Conservation (phyloP, 2,888 invertebrate genomes). For the Stratiomys singularior region DNA sequence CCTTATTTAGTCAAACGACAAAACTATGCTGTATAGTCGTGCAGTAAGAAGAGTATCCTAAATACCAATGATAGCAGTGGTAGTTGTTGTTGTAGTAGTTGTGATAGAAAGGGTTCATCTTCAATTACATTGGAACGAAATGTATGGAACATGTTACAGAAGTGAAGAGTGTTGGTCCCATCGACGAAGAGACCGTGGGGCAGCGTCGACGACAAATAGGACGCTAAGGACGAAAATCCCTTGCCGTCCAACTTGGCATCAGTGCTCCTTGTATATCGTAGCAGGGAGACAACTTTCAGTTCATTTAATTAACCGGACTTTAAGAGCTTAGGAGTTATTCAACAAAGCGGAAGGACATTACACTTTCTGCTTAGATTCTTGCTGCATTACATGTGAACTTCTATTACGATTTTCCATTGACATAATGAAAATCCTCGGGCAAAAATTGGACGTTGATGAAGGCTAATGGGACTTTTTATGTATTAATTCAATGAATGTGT, state of each 20-base stretch:
- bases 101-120: not conserved
- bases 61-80: not conserved
- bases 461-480: slow-evolving; percentile 19
- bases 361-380: slow-evolving; percentile 23
- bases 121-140: not conserved
- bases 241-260: not conserved
- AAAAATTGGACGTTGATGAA: slow-evolving; percentile 25
- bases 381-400: not conserved
- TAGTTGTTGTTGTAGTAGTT: not conserved
- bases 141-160: not conserved
- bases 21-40: slow-evolving; percentile 1
- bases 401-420: not conserved
- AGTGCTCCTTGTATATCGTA: not conserved
- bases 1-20: slow-evolving; percentile 1
- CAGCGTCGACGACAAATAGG: not conserved
- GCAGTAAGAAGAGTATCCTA: not conserved
- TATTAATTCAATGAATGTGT: slow-evolving; percentile 13
- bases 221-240: not conserved
- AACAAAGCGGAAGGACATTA: slow-evolving; percentile 38
- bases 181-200: not conserved
- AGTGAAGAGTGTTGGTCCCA: not conserved
- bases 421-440: not conserved
- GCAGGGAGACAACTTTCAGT: slow-evolving; percentile 35
- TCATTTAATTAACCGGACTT: slow-evolving; percentile 45
- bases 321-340: slow-evolving; percentile 32